Evolutionary conservation across 2,113 vertebrate genomes (phyloP).

Genomic region (Odontophorus gujanensis): DNA sequence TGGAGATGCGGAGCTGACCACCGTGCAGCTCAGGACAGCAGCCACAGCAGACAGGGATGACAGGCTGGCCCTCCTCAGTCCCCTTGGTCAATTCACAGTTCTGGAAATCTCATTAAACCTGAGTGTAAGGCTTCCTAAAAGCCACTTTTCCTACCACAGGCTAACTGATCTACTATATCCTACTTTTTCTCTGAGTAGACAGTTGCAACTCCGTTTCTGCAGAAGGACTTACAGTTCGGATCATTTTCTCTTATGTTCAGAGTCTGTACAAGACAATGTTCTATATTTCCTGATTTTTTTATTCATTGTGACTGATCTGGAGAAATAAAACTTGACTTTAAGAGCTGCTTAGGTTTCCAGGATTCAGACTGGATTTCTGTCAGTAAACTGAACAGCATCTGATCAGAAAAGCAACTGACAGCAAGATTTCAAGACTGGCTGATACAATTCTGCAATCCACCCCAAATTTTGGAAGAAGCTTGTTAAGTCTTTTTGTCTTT

Average conservation of each 20-base stretch:
- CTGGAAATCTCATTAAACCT: not conserved
- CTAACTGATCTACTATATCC: not conserved
- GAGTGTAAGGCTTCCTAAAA: not conserved
- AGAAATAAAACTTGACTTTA: not conserved
- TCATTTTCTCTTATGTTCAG: not conserved
- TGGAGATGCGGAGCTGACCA: not conserved
- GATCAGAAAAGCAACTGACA: not conserved
- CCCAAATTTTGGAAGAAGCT: not conserved
- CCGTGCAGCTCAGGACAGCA: not conserved
- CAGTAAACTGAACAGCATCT: not conserved
- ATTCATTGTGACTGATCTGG: not conserved
- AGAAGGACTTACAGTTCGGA: not conserved
- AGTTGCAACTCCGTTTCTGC: not conserved
- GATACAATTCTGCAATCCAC: not conserved
- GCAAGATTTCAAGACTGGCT: not conserved
- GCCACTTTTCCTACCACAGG: not conserved
- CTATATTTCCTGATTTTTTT: not conserved
- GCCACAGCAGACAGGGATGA: not conserved
- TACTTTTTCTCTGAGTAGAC: not conserved
- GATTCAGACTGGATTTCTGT: not conserved
- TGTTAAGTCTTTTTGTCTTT: not conserved
- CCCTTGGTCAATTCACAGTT: not conserved
- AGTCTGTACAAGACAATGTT: not conserved
- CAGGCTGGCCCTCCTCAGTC: rapidly evolving
- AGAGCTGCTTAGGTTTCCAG: not conserved